Percentiles rank a stretch among this genome's conserved stretches.
Evolutionary conservation across 2,797 vertebrate species (phyloP).

Genomic region (Enteromius mattozi): DNA sequence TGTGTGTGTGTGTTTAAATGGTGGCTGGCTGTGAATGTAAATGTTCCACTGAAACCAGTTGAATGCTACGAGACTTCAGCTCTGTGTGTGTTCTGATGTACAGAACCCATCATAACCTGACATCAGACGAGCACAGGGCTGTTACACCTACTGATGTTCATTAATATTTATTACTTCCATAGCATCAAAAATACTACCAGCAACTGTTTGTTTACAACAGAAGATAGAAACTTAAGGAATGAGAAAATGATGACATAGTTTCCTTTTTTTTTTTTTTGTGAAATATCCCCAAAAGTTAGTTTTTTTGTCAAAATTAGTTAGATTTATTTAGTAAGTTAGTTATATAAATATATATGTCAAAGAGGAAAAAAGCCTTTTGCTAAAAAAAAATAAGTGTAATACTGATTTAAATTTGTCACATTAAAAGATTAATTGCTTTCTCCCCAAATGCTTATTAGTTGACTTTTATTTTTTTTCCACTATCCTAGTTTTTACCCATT

Average conservation of each 20-base stretch:
- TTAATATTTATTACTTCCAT: background rate
- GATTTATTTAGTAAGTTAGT: no score
- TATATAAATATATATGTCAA: no score
- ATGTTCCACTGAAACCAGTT: background rate
- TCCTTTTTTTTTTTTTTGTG: no score
- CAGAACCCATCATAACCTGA: background rate
- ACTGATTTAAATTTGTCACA: no score
- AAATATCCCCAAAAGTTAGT: background rate
- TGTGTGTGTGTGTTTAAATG: background rate
- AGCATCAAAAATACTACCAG: background rate
- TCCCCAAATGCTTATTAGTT: no score
- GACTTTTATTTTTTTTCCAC: no score
- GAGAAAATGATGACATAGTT: background rate
- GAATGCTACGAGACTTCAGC: background rate
- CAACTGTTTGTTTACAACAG: background rate
- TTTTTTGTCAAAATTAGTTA: background rate
- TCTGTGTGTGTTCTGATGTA: background rate
- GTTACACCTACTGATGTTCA: background rate
- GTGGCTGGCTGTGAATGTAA: background rate
- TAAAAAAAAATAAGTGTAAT: no score
- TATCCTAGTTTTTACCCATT: no score
- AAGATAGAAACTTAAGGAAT: background rate
- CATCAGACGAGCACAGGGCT: background rate
- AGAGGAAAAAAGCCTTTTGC: no score
- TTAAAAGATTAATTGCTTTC: no score